Evolutionary conservation across 2,888 invertebrate species (phyloP).

Genomic region (Drosophila flavopinicola): DNA sequence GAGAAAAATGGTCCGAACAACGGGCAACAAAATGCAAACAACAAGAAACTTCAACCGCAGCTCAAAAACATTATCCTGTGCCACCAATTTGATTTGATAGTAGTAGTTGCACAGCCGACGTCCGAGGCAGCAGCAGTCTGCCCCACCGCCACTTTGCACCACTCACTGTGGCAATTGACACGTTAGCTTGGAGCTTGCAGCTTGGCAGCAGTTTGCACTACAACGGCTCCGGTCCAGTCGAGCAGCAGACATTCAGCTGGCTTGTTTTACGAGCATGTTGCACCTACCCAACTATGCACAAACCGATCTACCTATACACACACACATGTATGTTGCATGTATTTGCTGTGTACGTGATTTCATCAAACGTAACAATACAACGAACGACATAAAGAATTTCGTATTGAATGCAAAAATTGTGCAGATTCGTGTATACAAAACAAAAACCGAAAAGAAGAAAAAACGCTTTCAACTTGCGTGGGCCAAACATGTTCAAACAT

Average conservation of each 20-base stretch:
- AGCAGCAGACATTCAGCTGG: slow-evolving; percentile 56
- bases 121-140: slow-evolving; percentile 36
- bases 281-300: slow-evolving; percentile 63
- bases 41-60: slow-evolving; percentile 70
- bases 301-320: slow-evolving; percentile 34
- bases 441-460: too few species aligned
- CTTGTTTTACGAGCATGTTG: slow-evolving; percentile 77
- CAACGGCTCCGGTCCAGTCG: slow-evolving; percentile 58
- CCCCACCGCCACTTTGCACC: slow-evolving; percentile 5
- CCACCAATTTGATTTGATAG: slow-evolving; percentile 80
- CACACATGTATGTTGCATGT: not conserved
- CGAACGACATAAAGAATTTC: slow-evolving; percentile 65
- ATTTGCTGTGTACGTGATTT: slow-evolving; percentile 72
- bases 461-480: slow-evolving; percentile 60
- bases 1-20: slow-evolving; percentile 43
- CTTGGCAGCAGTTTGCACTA: slow-evolving; percentile 75
- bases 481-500: slow-evolving; percentile 27
- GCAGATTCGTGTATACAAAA: slow-evolving; percentile 79
- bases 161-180: slow-evolving; percentile 64
- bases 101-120: slow-evolving; percentile 74
- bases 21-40: slow-evolving; percentile 44
- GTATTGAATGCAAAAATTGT: slow-evolving; percentile 80
- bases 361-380: slow-evolving; percentile 74
- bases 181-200: slow-evolving; percentile 72
- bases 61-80: slow-evolving; percentile 80